These are phyloP conservation scores for Eucidaris tribuloides DNA, from an alignment of 35 echinoderm and acorn worm species.

Conservation along the genomic window DNA sequence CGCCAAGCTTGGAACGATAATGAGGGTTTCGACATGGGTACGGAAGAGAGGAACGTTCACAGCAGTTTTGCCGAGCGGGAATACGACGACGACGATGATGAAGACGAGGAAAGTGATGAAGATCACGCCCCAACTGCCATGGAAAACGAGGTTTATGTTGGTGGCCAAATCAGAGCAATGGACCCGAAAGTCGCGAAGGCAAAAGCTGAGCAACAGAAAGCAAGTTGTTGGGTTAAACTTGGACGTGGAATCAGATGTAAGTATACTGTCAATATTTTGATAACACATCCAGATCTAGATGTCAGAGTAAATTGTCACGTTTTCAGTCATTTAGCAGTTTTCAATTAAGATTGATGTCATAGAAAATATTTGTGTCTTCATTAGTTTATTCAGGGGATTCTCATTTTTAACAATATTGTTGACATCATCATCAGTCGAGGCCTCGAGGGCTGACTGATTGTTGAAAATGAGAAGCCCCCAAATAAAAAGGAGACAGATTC, in stretches of 20 bases:
- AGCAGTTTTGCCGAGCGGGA: constrained; percentile 59
- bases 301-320: no score
- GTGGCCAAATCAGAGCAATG: constrained; percentile 76
- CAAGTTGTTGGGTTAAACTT: constrained; percentile 79
- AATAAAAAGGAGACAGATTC: no score
- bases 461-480: no score
- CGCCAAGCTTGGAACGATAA: constrained; percentile 92
- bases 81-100: constrained; percentile 49
- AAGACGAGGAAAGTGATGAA: constrained; percentile 38
- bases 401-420: no score
- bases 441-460: no score
- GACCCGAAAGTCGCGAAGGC: constrained; percentile 78
- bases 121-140: constrained; percentile 90
- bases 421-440: no score
- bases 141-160: constrained; percentile 96
- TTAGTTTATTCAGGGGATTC: no score
- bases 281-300: no score
- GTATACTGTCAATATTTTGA: no score
- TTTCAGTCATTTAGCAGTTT: no score
- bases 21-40: constrained; percentile 90
- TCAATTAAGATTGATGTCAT: no score
- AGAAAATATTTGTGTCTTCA: no score
- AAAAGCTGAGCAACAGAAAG: constrained; percentile 65
- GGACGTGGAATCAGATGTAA: constrained; percentile 83
- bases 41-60: constrained; percentile 67